Evolutionary conservation across 1,140 invertebrate genomes (phyloP), one percentile per base, ranked within the genome.

Genomic region (Helicoverpa armigera): DNA sequence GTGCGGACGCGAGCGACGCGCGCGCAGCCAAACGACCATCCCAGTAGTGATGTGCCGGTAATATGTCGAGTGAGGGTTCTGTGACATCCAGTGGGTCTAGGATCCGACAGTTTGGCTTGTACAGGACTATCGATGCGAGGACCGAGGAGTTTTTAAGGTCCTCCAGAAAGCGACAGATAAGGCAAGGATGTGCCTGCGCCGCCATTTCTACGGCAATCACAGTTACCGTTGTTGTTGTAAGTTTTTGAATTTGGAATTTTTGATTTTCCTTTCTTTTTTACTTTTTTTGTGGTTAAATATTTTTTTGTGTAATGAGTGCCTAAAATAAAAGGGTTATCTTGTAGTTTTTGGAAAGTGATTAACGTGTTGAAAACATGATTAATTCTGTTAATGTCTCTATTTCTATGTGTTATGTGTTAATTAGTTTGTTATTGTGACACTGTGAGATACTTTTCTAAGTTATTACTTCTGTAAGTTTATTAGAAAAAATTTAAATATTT

Each of bases 121-220:
- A 95, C 86, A 87, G 92, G 63, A 93, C 87, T 29, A 94, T 94
- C 11, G 93, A 94, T 67, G 88, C 90, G 11, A 90, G 87, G 82
- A 94, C 93, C 1, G 92, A 94, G 82, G 92, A 94, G 87, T 94
- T 94, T 79, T 84, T 94, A 16, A 90, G 86, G 80, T 78, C 93
- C 29, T 94, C 93, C 1, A 91, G 88, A 81, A 91, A 88, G 70
- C 79, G 91, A 1, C 93, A 94, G 83, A 89, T 94, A 0, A 85
- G 86, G 58, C 93, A 93, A 83, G 93, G 93, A 85, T 94, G 93
- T 87, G 87, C 89, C 0, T 94, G 93, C 79, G 93, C 93, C 3
- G 92, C 90, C 14, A 84, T 93, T 2, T 91, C 92, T 4, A 93
- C 92, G 0, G 90, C 90, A 5, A 87, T 94, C 73, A 94, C 93